phyloP scores from a whole-genome alignment of 1,140 invertebrate genomes.

The Cherax quadricarinatus region DNA sequence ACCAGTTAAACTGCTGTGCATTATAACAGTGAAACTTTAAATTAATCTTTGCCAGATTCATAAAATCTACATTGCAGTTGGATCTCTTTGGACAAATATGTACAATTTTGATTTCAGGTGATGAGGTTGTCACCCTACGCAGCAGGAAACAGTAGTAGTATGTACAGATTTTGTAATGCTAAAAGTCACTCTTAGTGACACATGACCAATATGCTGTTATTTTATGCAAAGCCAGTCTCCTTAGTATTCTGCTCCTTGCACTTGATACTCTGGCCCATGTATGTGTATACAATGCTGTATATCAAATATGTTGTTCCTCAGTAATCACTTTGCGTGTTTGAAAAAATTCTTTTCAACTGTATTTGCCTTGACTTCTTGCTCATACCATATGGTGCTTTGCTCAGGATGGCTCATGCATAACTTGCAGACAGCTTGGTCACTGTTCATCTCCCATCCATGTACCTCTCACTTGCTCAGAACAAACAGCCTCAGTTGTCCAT shows the following conservation, averaged over 20 bases:
- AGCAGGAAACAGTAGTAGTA: conserved; percentile 19
- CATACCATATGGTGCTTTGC: neutral
- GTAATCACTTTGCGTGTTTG: too few species aligned
- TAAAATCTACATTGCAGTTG: neutral
- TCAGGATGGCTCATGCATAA: conserved; percentile 4
- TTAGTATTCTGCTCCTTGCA: neutral
- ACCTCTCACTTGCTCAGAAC: neutral
- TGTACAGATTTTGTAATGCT: conserved; percentile 17
- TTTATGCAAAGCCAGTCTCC: neutral
- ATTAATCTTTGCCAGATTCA: neutral
- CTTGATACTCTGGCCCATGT: neutral
- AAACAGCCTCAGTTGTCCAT: neutral
- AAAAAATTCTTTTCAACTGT: too few species aligned
- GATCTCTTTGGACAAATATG: neutral
- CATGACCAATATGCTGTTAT: neutral
- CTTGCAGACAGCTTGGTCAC: conserved; percentile 7
- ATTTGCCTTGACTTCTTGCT: neutral
- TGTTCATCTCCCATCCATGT: neutral
- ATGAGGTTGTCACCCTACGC: conserved; percentile 32
- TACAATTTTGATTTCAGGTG: conserved; percentile 35
- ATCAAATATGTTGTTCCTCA: neutral
- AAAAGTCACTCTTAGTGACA: conserved; percentile 8
- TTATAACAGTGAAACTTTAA: neutral
- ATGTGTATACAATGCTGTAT: neutral
- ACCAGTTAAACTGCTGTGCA: too few species aligned